Conservation (phyloP, 2,113 vertebrate genomes). For the Dryoscopus gambensis region DNA sequence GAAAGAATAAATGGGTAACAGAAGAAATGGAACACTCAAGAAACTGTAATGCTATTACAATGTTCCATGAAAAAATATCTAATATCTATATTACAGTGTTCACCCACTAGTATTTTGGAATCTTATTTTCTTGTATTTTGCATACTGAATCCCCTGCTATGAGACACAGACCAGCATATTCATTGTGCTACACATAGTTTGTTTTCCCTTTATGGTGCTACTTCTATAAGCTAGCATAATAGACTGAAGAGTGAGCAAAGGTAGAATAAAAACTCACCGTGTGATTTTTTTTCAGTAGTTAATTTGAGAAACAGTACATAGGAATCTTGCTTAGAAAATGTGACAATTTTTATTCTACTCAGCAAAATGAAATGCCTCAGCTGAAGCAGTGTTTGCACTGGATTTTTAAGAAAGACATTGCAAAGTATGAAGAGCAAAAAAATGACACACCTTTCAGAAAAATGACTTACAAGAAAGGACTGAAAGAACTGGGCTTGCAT, state of each 20-base stretch:
- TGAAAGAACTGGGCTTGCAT: neutral
- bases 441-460: neutral
- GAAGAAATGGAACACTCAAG: slow-evolving; percentile 27
- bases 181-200: neutral
- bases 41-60: slow-evolving; percentile 1
- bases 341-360: neutral
- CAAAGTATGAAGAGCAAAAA: neutral
- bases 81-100: neutral
- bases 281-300: neutral
- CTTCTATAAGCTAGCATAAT: neutral
- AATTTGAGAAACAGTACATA: neutral
- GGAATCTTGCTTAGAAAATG: neutral
- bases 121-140: neutral
- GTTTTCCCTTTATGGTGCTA: neutral
- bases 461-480: neutral
- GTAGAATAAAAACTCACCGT: neutral
- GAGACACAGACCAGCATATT: neutral
- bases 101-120: neutral
- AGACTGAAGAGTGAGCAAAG: neutral
- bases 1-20: slow-evolving; percentile 27
- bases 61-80: neutral
- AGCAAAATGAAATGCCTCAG: neutral
- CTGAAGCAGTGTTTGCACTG: neutral
- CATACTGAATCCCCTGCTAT: neutral
- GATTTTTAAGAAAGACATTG: slow-evolving; percentile 12